A percentile compares a stretch with the other conserved stretches of the same genome.
Evolutionary conservation across 2,113 vertebrate genomes (phyloP).

Genomic region (Syngnathus scovelli): DNA sequence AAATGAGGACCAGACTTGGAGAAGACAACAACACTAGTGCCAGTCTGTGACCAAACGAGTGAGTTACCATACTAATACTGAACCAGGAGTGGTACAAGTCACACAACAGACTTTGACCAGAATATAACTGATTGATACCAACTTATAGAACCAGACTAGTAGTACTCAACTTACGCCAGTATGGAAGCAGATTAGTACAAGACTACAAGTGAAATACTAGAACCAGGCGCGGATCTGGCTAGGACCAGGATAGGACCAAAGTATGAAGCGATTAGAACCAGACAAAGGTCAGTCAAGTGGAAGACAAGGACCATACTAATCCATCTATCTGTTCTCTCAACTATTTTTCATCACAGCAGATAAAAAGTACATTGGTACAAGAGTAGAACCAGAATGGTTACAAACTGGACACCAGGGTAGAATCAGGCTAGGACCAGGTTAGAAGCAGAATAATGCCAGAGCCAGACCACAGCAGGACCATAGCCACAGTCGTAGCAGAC

Average conservation of each 20-base stretch:
- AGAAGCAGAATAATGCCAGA: not conserved
- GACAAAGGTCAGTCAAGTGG: not conserved
- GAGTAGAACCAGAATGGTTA: not conserved
- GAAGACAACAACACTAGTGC: too few relatives aligned
- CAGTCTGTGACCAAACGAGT: not conserved
- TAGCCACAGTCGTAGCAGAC: not conserved
- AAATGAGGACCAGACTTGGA: not conserved
- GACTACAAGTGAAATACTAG: not conserved
- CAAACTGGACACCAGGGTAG: too few relatives aligned
- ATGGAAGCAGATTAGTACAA: not conserved
- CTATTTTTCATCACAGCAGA: not conserved
- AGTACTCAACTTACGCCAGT: not conserved
- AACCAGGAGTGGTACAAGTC: not conserved
- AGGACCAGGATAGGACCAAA: too few relatives aligned
- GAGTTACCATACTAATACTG: not conserved
- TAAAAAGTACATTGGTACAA: not conserved
- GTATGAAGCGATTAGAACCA: not conserved
- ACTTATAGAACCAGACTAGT: not conserved
- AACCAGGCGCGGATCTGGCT: too few relatives aligned
- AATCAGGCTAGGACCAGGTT: too few relatives aligned
- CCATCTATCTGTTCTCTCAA: too few relatives aligned
- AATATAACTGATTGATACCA: not conserved
- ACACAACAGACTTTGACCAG: not conserved
- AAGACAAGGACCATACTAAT: too few relatives aligned
- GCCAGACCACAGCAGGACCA: too few relatives aligned